These are phyloP conservation scores for Guaruba guarouba DNA, from an alignment of 2,113 vertebrate species.

Conservation along the genomic window DNA sequence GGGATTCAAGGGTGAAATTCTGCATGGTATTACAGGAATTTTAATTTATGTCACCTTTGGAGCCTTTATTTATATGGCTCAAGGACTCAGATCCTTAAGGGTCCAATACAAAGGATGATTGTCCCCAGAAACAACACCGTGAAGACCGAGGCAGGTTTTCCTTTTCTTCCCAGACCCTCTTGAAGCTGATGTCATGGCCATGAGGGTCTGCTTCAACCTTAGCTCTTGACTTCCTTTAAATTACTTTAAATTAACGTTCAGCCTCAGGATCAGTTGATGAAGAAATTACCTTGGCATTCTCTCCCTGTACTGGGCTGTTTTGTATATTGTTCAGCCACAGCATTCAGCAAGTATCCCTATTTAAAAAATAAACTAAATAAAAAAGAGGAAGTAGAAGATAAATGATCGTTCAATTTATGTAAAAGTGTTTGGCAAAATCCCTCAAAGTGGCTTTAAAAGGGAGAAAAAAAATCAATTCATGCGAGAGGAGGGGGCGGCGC, in stretches of 20 bases:
- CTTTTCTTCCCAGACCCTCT: background rate
- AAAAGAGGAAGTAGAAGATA: background rate
- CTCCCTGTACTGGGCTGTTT: background rate
- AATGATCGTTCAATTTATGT: background rate
- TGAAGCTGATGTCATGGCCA: accelerated
- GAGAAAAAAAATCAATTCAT: background rate
- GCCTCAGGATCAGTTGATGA: background rate
- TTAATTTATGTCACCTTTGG: background rate
- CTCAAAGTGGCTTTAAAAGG: background rate
- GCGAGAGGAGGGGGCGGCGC: background rate
- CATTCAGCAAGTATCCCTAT: background rate
- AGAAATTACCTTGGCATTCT: background rate
- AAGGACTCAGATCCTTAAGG: background rate
- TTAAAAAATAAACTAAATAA: background rate
- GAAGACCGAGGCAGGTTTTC: background rate
- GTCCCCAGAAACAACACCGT: background rate
- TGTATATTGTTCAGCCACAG: background rate
- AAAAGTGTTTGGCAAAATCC: background rate
- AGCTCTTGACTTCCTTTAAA: background rate
- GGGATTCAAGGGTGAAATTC: background rate
- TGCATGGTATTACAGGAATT: background rate
- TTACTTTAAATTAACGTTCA: background rate
- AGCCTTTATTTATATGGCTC: background rate
- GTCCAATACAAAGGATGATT: background rate
- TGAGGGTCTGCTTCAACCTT: background rate